Evolutionary conservation across 1,140 invertebrate species (phyloP), one percentile per base, ranked within the genome.

Genomic region (Grapholita molesta): DNA sequence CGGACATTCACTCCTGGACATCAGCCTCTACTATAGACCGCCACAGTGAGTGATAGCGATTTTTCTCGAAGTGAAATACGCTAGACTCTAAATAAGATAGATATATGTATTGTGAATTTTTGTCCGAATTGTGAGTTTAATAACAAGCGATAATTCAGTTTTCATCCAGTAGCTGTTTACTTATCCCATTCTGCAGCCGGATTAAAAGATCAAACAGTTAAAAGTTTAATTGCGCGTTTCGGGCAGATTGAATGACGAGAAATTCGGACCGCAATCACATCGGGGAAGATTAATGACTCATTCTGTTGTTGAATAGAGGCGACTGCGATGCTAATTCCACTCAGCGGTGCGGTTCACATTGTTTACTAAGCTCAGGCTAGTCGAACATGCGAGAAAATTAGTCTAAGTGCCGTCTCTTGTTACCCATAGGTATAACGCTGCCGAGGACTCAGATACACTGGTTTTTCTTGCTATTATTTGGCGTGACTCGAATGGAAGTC

Each of bases 281-380:
- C 75, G 77, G 77, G 74, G 75, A 84, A 84, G 84, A 86, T 86
- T 86, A 84, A 86, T 85, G 78, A 70, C 61, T 68, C 70, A 69
- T 74, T 79, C 64, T 75, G 74, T 80, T 78, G 79, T 80, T 73
- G 80, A 78, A 86, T 82, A 74, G 77, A 78, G 71, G 73, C 68
- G 72, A 78, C 77, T 76, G 75, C 25, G 75, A 84, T 81, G 82
- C 75, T 83, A 83, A 84, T 86, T 83, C 73, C 73, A 75, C 66
- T 71, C 33, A 5, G 57, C 74, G 67, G 64, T 70, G 70, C 70
- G 69, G 67, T 71, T 69, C 72, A 75, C 71, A 3, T 35, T 1
- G 33, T 0, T 72, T 76, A 70, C 69, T 82, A 71, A 76, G 6
- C 52, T 1, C 42, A 5, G 52, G 23, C 21, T 15, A 52, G 52